Conservation (phyloP, 1,140 invertebrate species). For the Drosophila sp. region DNA sequence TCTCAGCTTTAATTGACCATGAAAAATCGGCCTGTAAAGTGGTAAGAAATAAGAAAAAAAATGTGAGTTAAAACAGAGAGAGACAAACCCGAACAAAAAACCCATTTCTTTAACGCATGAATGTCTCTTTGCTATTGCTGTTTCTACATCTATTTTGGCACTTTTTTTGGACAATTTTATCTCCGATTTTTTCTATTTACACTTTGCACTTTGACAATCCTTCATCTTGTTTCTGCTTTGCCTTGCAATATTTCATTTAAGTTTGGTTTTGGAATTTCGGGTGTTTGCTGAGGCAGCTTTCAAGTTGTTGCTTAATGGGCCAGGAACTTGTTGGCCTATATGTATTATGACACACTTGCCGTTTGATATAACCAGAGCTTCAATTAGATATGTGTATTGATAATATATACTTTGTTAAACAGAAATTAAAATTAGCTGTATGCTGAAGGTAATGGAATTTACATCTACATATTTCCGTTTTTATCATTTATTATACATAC, state of each 20-base stretch:
- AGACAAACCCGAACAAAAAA: neutral
- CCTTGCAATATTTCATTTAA: constrained; percentile 17
- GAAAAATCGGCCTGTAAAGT: constrained; percentile 88
- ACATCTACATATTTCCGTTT: no score
- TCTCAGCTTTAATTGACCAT: constrained; percentile 93
- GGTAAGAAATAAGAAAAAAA: constrained; percentile 15
- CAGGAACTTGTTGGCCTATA: constrained; percentile 5
- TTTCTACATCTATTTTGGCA: constrained; percentile 5
- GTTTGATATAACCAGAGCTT: no score
- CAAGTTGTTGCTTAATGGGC: constrained; percentile 21
- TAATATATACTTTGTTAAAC: no score
- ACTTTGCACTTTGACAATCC: constrained; percentile 22
- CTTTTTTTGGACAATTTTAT: no score
- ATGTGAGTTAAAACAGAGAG: neutral
- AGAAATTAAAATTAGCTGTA: no score
- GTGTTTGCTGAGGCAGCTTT: constrained; percentile 10
- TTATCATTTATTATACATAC: no score
- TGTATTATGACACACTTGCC: constrained; percentile 12
- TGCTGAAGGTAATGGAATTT: no score
- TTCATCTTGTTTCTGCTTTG: neutral
- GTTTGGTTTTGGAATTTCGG: neutral
- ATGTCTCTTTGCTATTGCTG: neutral
- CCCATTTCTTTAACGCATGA: neutral
- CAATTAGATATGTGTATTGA: no score
- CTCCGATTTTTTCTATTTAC: no score